A percentile compares a stretch with the other conserved stretches of the same genome.
Conservation (phyloP, 2,797 vertebrate genomes). For the Hippopotamyrus pictus region DNA sequence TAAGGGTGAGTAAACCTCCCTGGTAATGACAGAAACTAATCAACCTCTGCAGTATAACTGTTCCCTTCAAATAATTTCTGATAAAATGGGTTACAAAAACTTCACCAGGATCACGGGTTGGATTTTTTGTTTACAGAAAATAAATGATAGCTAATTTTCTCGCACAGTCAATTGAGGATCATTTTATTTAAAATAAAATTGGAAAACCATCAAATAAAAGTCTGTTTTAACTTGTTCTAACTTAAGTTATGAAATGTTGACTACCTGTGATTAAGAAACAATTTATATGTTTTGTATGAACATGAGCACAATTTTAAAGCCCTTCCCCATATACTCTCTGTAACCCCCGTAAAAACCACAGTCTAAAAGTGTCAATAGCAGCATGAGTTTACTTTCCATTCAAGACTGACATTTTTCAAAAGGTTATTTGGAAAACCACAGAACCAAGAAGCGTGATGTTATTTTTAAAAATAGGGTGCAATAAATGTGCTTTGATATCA, state of each 20-base stretch:
- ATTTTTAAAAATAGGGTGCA: background rate
- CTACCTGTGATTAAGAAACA: background rate
- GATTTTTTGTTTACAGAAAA: background rate
- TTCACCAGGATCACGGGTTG: background rate
- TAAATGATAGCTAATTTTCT: background rate
- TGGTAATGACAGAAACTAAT: background rate
- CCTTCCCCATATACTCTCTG: background rate
- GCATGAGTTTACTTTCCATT: conserved; percentile 10
- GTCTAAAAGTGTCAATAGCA: background rate
- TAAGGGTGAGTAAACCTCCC: background rate
- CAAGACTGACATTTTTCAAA: conserved; percentile 16
- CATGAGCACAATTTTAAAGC: background rate
- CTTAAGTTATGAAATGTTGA: background rate
- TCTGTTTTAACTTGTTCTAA: background rate
- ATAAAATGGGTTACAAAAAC: background rate
- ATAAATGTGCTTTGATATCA: background rate
- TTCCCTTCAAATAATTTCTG: background rate
- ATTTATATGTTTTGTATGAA: background rate
- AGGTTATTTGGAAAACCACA: conserved; percentile 20
- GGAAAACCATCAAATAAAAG: background rate
- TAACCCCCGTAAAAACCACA: background rate
- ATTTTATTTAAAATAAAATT: background rate
- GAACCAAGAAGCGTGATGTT: background rate
- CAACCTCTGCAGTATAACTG: background rate
- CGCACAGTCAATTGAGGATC: background rate